phyloP scores from a whole-genome alignment of 37 sponge, comb jelly and placozoan species.

The Hormiphora californensis region DNA sequence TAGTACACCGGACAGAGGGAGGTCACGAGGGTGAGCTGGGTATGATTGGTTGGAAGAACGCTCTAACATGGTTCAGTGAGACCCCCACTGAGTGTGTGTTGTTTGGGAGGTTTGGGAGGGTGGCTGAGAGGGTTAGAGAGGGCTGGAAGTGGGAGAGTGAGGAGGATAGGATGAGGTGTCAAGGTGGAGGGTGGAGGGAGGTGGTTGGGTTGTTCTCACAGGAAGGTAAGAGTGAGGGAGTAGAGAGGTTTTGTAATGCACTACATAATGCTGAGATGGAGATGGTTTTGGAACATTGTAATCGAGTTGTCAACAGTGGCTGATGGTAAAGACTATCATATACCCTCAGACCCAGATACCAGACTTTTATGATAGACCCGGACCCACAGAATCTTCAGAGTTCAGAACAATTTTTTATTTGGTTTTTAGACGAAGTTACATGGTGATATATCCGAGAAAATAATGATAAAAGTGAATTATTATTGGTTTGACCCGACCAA shows the following conservation, averaged over 20 bases:
- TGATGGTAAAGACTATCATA: too few relatives aligned
- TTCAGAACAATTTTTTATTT: too few relatives aligned
- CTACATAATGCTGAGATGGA: constrained; percentile 1
- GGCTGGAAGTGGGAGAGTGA: background rate
- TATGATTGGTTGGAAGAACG: constrained; percentile 41
- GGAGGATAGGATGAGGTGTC: background rate
- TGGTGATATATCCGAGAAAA: too few relatives aligned
- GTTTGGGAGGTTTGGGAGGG: background rate
- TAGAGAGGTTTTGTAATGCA: background rate
- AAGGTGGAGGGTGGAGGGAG: background rate
- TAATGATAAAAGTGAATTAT: too few relatives aligned
- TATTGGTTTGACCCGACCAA: too few relatives aligned
- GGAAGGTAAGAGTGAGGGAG: background rate
- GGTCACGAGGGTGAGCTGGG: constrained; percentile 12
- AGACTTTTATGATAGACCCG: too few relatives aligned
- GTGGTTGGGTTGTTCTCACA: background rate
- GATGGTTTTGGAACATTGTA: background rate
- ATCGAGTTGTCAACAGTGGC: background rate
- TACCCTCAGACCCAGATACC: too few relatives aligned
- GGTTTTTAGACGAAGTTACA: too few relatives aligned
- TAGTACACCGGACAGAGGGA: background rate
- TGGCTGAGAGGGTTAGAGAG: background rate
- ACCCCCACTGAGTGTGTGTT: background rate
- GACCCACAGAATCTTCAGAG: too few relatives aligned
- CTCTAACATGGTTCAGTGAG: background rate